Evolutionary conservation across 1,140 invertebrate genomes (phyloP).

Genomic region (Chrysomallon squamiferum): DNA sequence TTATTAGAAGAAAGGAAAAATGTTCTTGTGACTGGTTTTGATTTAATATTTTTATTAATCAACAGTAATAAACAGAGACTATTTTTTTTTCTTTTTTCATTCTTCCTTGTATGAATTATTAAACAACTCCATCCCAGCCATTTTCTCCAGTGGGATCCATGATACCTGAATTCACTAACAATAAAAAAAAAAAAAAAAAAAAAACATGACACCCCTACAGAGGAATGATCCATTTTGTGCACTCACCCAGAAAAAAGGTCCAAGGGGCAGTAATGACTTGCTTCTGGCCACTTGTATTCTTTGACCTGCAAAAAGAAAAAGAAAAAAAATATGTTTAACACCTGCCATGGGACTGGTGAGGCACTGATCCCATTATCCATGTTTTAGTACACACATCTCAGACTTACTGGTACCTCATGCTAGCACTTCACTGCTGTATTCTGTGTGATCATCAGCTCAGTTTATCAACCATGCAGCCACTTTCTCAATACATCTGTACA

Average conservation of each 20-base stretch:
- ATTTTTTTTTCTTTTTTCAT: background rate
- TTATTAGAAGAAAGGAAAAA: background rate
- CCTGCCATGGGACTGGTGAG: too few relatives aligned
- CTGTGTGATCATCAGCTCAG: too few relatives aligned
- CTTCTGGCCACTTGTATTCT: conserved; percentile 46
- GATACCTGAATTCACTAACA: background rate
- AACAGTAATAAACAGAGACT: background rate
- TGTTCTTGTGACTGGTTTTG: background rate
- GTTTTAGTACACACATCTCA: too few relatives aligned
- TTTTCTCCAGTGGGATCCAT: too few relatives aligned
- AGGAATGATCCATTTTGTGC: background rate
- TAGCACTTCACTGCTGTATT: too few relatives aligned
- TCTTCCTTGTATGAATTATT: too few relatives aligned
- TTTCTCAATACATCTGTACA: too few relatives aligned
- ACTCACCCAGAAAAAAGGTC: conserved; percentile 57
- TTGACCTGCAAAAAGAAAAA: conserved; percentile 41
- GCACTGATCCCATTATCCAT: too few relatives aligned
- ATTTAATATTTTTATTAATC: background rate
- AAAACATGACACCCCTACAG: background rate
- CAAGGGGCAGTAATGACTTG: conserved; percentile 51
- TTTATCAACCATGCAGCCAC: too few relatives aligned
- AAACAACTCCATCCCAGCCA: too few relatives aligned
- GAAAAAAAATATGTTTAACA: too few relatives aligned
- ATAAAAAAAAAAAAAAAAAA: background rate
- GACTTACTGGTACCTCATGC: too few relatives aligned